Base-by-base conservation (phyloP, 2,113 vertebrate genomes). In the Hypomesus transpacificus region DNA sequence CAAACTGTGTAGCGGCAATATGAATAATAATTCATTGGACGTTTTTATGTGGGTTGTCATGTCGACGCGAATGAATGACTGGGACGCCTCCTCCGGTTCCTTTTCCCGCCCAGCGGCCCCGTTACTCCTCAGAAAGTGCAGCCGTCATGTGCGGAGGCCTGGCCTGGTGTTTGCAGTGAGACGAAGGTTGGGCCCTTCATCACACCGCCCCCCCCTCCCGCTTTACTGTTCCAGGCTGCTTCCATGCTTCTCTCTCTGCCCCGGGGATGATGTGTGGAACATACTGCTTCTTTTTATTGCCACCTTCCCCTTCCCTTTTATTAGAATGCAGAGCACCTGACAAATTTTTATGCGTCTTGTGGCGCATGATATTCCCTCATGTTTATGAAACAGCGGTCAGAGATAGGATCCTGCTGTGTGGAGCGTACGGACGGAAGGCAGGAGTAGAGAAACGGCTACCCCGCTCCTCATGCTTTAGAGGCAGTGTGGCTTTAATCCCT, bases 301-400 rank as follows among this genome's bases (percentile, higher is more conserved):
- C 78, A 16, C 22, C 59, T 3, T 13, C 16, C 20, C 21, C 20
- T 3, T 24, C 68, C 26, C 58, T 79, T 83, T 79, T 77, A 84
- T 89, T 80, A 79, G 67, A 82, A 86, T 85, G 75, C 80, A 79
- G 76, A 80, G 72, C 68, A 69, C 68, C 75, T 78, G 77, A 46
- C 77, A 60, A 69, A 18, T 78, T 73, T 84, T 79, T 80, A 76
- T 78, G 79, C 78, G 9, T 46, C 82, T 77, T 79, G 46, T 34
- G n/a, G 66, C 62, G 50, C 34, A 20, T 46, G 60, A 58, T 57
- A 26, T 64, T 67, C 66, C 57, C 80, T 75, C 80, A 78, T 78
- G 73, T 82, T 82, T 80, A 71, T 80, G 69, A 76, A 83, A 79
- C 61, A 70, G 74, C 68, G 77, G 85, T 84, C 78, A 79, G 82